Evolutionary conservation across 1,140 invertebrate genomes (phyloP), one percentile per base, ranked within the genome.

Genomic region (Drosophila ohnishii): DNA sequence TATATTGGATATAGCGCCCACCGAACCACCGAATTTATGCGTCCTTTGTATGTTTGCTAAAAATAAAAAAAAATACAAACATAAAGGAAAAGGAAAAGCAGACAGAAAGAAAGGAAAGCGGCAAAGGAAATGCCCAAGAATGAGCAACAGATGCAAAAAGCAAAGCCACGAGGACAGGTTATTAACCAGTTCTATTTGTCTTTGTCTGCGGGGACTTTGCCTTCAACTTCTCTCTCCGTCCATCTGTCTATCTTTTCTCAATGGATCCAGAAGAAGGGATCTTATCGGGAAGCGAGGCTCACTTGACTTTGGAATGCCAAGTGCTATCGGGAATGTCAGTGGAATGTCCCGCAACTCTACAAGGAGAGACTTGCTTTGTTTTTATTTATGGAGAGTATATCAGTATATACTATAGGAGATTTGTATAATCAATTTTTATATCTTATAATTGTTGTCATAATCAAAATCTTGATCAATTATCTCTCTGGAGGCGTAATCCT

Each of bases 181-280:
- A 76, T 76, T 76, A 75, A 75, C 73, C 63, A 59, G 56, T 66
- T 60, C 55, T 60, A 67, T 76, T 76, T 55, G 73, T 67, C 48
- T 56, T 71, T 74, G 67, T 73, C 65, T 72, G 30, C 5, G 34
- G 37, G 14, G 22, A 50, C 48, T 62, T 66, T 8, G 50, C 32
- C 16, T 14, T 42, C 19, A 16, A n/a, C 11, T 19, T 64, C 42
- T 32, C 25, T 60, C 57, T 19, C 13, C 14, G 9, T 53, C 34
- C 32, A 30, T 40, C 57, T 48, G 60, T 67, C 59, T 67, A 47
- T 34, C 34, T 69, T 22, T 66, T 40, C 30, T 53, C 62, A 66
- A 69, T 69, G 65, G 32, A 44, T 37, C 51, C 39, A 9, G 9
- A n/a, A n/a, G 13, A 55, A 53, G 51, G 35, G 35, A 66, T 66